Conservation (phyloP, 2,113 vertebrate genomes). For the Sapajus apella region DNA sequence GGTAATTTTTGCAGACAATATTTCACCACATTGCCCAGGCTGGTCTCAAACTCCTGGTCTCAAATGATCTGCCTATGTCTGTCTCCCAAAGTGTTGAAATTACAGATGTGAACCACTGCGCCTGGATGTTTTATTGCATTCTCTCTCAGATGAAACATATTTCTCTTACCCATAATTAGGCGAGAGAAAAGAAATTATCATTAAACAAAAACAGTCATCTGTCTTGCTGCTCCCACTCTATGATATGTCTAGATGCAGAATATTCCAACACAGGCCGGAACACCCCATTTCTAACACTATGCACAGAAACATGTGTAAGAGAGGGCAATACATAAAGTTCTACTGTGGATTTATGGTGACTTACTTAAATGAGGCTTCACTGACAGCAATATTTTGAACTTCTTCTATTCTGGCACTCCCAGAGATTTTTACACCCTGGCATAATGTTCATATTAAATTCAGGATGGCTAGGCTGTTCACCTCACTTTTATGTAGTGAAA, state of each 20-base stretch:
- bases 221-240: background rate
- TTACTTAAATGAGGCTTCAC: slow-evolving; percentile 14
- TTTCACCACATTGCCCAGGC: too few species aligned
- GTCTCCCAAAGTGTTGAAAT: too few species aligned
- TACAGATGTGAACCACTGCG: too few species aligned
- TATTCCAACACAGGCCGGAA: background rate
- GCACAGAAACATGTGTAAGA: background rate
- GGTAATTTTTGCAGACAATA: too few species aligned
- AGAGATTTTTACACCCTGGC: slow-evolving; percentile 49
- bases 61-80: too few species aligned
- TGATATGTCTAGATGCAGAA: background rate
- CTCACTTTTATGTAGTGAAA: background rate
- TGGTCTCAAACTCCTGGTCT: too few species aligned
- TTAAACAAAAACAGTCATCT: background rate
- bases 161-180: background rate
- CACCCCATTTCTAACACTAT: background rate
- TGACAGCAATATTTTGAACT: slow-evolving; percentile 1
- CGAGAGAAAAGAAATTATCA: background rate
- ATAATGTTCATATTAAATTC: background rate
- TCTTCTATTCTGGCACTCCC: slow-evolving; percentile 30
- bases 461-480: background rate
- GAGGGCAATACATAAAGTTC: background rate
- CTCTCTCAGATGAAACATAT: background rate
- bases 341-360: background rate
- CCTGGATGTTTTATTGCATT: background rate